Conservation (phyloP, 1,140 invertebrate genomes). For the Pissodes strobi region DNA sequence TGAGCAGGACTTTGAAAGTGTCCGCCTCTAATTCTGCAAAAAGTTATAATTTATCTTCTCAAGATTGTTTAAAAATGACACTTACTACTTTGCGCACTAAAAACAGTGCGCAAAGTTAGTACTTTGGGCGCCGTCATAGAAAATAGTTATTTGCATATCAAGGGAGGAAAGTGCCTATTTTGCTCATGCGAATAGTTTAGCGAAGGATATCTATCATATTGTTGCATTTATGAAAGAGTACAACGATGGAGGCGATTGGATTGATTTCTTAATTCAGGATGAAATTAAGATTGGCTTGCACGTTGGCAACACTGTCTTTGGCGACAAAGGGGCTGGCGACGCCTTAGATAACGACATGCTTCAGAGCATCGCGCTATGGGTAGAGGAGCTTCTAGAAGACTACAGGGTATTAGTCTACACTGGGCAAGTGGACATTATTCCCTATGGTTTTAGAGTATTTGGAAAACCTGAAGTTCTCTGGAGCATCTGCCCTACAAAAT, state of each 20-base stretch:
- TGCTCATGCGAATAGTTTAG: slow-evolving; percentile 71
- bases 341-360: slow-evolving; percentile 79
- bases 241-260: not conserved
- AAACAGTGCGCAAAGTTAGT: too few species aligned
- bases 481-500: slow-evolving; percentile 64
- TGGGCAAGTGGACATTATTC: slow-evolving; percentile 82
- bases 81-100: too few species aligned
- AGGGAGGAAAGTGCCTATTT: slow-evolving; percentile 64
- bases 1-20: too few species aligned
- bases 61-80: too few species aligned
- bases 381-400: slow-evolving; percentile 68
- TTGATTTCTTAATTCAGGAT: not conserved
- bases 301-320: slow-evolving; percentile 59
- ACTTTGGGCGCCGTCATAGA: too few species aligned
- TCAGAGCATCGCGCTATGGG: slow-evolving; percentile 76
- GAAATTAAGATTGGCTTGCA: slow-evolving; percentile 51
- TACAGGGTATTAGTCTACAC: slow-evolving; percentile 76
- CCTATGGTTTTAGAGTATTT: slow-evolving; percentile 75
- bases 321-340: slow-evolving; percentile 65
- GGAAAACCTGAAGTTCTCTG: slow-evolving; percentile 66
- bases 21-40: too few species aligned
- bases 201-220: too few species aligned
- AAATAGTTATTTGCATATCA: too few species aligned
- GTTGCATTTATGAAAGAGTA: slow-evolving; percentile 12
- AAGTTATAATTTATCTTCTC: too few species aligned